A percentile compares a stretch with the other conserved stretches of the same genome.
Evolutionary conservation across 1,140 invertebrate genomes (phyloP).

Genomic region (Streblospio benedicti): DNA sequence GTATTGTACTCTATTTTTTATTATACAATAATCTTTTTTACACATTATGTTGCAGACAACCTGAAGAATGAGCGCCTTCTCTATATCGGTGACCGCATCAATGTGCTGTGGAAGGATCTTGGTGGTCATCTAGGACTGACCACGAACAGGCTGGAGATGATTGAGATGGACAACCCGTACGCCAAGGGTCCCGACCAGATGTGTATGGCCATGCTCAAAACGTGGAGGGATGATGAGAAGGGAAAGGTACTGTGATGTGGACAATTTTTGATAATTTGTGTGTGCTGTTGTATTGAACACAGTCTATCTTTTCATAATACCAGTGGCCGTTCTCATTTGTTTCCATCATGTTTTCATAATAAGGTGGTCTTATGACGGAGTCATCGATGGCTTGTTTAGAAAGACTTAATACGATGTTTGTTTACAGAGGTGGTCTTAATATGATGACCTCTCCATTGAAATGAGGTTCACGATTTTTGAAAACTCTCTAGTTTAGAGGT

Average conservation of each 20-base stretch:
- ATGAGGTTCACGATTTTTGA: neutral
- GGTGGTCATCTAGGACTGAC: neutral
- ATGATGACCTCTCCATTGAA: no score
- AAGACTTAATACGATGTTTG: no score
- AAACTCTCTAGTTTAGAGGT: neutral
- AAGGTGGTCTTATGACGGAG: neutral
- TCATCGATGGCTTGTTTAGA: no score
- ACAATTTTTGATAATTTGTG: neutral
- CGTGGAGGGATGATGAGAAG: neutral
- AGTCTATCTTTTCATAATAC: neutral
- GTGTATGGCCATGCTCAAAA: neutral
- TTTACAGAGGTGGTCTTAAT: no score
- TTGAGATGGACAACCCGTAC: neutral
- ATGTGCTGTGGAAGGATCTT: neutral
- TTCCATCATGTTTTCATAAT: neutral
- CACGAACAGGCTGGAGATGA: neutral
- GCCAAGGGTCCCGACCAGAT: neutral
- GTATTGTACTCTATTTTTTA: neutral
- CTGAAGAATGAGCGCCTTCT: neutral
- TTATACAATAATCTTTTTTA: neutral
- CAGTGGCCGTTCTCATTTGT: neutral
- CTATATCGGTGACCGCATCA: neutral
- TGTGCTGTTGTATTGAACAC: neutral
- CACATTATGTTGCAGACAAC: neutral
- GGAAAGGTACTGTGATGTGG: neutral